Evolutionary conservation across 1,140 invertebrate species (phyloP).

Genomic region (Rhynchophorus ferrugineus): DNA sequence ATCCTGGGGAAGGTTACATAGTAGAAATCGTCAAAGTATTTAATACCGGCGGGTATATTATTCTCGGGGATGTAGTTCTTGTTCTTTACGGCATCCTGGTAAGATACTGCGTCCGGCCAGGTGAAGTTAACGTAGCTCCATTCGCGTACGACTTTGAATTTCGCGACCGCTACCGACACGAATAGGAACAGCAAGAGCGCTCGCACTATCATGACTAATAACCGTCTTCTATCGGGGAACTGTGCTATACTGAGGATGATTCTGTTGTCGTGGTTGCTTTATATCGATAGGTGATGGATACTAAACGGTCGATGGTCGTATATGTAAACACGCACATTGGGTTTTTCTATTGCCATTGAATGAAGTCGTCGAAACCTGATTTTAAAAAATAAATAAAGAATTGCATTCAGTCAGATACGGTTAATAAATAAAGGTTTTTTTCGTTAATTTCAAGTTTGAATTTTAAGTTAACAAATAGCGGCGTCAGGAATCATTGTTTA

Average conservation of each 20-base stretch:
- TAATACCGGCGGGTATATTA: constrained; percentile 54
- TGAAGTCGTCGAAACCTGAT: too few relatives aligned
- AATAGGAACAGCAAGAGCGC: constrained; percentile 3
- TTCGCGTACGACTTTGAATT: constrained; percentile 31
- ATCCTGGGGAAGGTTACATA: constrained; percentile 58
- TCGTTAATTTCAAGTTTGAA: too few relatives aligned
- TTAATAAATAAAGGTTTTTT: too few relatives aligned
- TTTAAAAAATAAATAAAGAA: too few relatives aligned
- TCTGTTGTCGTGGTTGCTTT: constrained; percentile 11
- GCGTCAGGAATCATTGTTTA: too few relatives aligned
- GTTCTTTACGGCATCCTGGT: constrained; percentile 38
- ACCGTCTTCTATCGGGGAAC: not conserved
- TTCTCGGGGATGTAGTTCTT: constrained; percentile 53
- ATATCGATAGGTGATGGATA: constrained; percentile 15
- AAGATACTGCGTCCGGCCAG: constrained; percentile 27
- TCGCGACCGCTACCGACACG: constrained; percentile 4
- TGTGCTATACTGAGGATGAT: constrained; percentile 14
- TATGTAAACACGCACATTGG: not conserved
- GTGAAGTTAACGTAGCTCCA: constrained; percentile 39
- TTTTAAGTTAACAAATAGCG: too few relatives aligned
- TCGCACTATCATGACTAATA: constrained; percentile 4
- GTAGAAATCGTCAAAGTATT: constrained; percentile 53
- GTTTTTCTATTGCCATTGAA: too few relatives aligned
- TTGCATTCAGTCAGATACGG: too few relatives aligned
- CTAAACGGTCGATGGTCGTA: constrained; percentile 6